Conservation (phyloP, 2,113 vertebrate species). For the Merops nubicus region DNA sequence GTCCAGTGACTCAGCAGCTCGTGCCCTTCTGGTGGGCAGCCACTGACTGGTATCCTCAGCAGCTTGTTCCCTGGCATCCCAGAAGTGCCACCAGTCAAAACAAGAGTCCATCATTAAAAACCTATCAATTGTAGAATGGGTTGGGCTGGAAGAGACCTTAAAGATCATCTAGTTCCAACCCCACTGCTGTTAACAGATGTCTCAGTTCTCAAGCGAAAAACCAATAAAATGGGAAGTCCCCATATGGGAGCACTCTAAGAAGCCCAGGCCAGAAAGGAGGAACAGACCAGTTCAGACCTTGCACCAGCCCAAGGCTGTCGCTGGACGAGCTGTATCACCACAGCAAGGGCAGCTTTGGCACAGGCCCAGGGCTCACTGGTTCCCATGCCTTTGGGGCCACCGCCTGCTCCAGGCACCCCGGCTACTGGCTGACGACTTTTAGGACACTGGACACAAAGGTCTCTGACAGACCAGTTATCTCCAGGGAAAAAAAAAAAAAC, state of each 20-base stretch:
- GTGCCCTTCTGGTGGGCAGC: not conserved
- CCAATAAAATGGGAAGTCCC: not conserved
- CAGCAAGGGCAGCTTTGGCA: not conserved
- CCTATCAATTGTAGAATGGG: too few relatives aligned
- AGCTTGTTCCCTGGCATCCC: not conserved
- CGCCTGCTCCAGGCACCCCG: not conserved
- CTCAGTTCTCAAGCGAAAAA: not conserved
- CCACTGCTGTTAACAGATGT: too few relatives aligned
- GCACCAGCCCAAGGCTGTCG: not conserved
- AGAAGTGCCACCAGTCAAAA: not conserved
- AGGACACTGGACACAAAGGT: rapidly evolving
- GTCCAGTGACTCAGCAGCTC: not conserved
- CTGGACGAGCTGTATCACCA: not conserved
- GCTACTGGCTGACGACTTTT: too few relatives aligned
- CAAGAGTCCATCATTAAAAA: not conserved
- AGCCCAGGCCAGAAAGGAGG: not conserved
- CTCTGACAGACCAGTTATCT: not conserved
- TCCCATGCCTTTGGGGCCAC: not conserved
- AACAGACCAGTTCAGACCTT: not conserved
- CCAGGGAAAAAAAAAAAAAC: not conserved
- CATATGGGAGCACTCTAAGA: not conserved
- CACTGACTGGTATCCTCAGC: too few relatives aligned
- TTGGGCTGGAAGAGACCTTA: too few relatives aligned
- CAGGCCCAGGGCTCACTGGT: not conserved
- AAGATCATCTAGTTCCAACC: too few relatives aligned